Evolutionary conservation across 2,113 vertebrate genomes (phyloP), one percentile per base, ranked within the genome.

Genomic region (Telmatochromis brachygnathus): DNA sequence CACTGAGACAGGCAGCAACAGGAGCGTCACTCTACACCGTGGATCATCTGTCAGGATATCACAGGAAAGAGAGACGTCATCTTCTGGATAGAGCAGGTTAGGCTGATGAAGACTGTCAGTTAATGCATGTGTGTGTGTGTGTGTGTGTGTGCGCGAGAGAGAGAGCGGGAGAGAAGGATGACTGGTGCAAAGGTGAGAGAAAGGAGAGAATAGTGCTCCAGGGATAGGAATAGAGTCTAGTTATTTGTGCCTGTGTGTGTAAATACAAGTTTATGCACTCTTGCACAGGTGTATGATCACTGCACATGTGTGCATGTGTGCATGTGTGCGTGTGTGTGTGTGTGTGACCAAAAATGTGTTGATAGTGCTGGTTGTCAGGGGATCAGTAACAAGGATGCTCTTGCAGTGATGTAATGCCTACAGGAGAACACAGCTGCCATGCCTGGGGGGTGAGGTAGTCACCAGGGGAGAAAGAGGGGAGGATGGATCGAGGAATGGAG

Each of bases 401-500:
- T 94, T 93, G 87, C 93, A 95, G 92, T 96, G 96, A 96, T 93
- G 96, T 95, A 94, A 96, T 95, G 93, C 94, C 87, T 93, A 90
- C 89, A 93, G 93, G 92, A 95, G 94, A 91, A 92, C 91, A 87
- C 96, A 96, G 96, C 95, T 96, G 95, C 87, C 94, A 96, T 96
- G 94, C 93, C 93, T 93, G 87, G 94, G 91, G 95, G 92, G 92
- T 95, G 95, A 96, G 89, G 95, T 93, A 94, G 92, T 94, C 89
- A 89, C 85, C 75, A 75, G 79, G 90, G 93, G 82, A 89, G 84
- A 35, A 77, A 23, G 87, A 81, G 75, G 86, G 70, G 85, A 85
- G 83, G 90, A 85, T 79, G 35, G 89, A 82, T 81, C 55, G 81
- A 81, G 33, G 28, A 88, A 91, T 84, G 86, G 84, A 86, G 81